Percentiles rank a stretch among this genome's conserved stretches.
Evolutionary conservation across 2,113 vertebrate genomes (phyloP).

Genomic region (Agapornis roseicollis): DNA sequence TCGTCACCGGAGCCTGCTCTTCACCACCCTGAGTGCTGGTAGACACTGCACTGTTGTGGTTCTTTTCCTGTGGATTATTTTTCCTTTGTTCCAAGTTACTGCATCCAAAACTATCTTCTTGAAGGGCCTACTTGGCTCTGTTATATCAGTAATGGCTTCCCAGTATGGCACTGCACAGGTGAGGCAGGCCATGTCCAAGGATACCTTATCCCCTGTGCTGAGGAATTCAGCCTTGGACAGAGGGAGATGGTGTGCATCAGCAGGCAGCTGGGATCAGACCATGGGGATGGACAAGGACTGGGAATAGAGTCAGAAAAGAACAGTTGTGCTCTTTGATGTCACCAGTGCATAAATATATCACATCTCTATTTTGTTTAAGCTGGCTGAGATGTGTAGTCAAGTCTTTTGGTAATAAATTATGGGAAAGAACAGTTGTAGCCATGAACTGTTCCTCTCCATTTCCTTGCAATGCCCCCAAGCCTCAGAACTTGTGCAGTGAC

Average conservation of each 20-base stretch:
- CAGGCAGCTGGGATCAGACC: neutral
- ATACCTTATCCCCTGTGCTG: neutral
- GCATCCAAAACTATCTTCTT: neutral
- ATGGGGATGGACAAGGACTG: neutral
- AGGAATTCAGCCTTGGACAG: conserved; percentile 5
- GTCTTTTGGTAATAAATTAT: neutral
- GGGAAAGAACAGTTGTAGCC: neutral
- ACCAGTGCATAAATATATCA: neutral
- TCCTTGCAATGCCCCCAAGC: neutral
- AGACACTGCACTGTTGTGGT: neutral
- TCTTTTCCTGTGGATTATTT: neutral
- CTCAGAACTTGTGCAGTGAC: neutral
- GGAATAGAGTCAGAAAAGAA: neutral
- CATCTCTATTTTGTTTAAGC: neutral
- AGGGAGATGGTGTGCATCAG: neutral
- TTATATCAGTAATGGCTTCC: neutral
- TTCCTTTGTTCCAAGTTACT: neutral
- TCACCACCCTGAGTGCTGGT: neutral
- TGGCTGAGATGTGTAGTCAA: neutral
- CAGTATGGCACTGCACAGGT: neutral
- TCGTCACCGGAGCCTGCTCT: neutral
- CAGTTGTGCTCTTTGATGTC: neutral
- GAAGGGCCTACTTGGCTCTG: neutral
- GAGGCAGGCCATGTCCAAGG: neutral
- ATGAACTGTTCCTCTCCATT: neutral